Conservation (phyloP, 1,140 invertebrate genomes). For the Brevipalpus yothersi region DNA sequence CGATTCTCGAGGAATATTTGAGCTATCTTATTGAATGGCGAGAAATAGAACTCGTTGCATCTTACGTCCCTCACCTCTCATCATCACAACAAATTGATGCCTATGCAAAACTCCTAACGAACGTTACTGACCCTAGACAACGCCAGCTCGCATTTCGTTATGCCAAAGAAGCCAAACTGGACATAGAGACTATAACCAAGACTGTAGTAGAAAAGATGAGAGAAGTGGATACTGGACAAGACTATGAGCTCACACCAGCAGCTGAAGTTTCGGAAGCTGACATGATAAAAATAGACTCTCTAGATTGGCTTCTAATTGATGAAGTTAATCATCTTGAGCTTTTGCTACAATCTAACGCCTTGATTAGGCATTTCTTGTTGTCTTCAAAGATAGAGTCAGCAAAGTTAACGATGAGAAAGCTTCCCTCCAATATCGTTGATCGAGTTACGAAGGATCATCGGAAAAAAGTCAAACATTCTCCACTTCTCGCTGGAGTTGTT, state of each 20-base stretch:
- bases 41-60: conserved; percentile 51
- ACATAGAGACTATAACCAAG: conserved; percentile 55
- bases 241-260: background rate
- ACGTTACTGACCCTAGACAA: conserved; percentile 34
- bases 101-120: conserved; percentile 52
- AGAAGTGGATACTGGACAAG: background rate
- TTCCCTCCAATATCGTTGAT: conserved; percentile 30
- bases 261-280: conserved; percentile 24
- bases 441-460: conserved; percentile 29
- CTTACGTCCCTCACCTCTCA: conserved; percentile 51
- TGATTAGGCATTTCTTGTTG: conserved; percentile 50
- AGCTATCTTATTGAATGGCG: conserved; percentile 38
- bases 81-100: conserved; percentile 37
- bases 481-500: conserved; percentile 21
- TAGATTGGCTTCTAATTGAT: conserved; percentile 68
- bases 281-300: conserved; percentile 44
- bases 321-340: conserved; percentile 48
- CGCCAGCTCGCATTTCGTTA: conserved; percentile 29
- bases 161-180: conserved; percentile 45
- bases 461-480: conserved; percentile 17
- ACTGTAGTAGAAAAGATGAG: conserved; percentile 50
- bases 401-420: conserved; percentile 14
- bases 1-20: conserved; percentile 42
- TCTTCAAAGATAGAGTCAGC: conserved; percentile 14
- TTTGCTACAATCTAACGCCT: conserved; percentile 59